Evolutionary conservation across 2,888 invertebrate species (phyloP), one percentile per base, ranked within the genome.

Genomic region (Erebia ligea): DNA sequence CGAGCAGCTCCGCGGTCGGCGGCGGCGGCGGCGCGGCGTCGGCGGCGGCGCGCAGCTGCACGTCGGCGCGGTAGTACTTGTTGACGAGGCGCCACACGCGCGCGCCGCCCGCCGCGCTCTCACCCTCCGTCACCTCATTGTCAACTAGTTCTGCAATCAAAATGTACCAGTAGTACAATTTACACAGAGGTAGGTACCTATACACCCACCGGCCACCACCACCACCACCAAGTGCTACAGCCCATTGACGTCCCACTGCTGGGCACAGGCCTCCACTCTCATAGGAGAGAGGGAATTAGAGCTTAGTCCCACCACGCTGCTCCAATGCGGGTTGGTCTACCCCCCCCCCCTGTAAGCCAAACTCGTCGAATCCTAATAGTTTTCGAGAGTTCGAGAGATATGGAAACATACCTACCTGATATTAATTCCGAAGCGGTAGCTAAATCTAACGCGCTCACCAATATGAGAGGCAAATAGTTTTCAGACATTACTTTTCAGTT

Each of bases 41-140:
- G 0, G 71, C 61, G 13, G 81, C 73, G 1, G 80, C 67, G 21
- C 76, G 80, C 63, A 89, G 69, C 17, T 83, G 72, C 64, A 89
- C 88, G 17, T 82, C 79, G 0, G 83, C 88, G 11, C 78, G 80
- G 77, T 90, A 91, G 76, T 91, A 91, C 76, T 90, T 89, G 79
- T 90, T 91, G 6, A 68, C 72, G 15, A 90, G 76, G 54, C 78
- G 80, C 90, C 91, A 91, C 34, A 85, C 80, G n/a, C 79, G 78
- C n/a, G 81, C 77, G 2, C 15, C 21, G 21, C 45, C 21, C 9
- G 6, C 42, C 5, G 19, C 63, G 2, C 76, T 73, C 5, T 72
- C 75, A 15, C 70, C 68, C 25, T 74, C 77, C n/a, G 76, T 76
- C 17, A 77, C 77, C 56, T 83, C 82, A 25, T 81, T 76, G 34